These are phyloP conservation scores for Struthidea cinerea DNA, from an alignment of 2,113 vertebrate genomes.

Conservation along the genomic window DNA sequence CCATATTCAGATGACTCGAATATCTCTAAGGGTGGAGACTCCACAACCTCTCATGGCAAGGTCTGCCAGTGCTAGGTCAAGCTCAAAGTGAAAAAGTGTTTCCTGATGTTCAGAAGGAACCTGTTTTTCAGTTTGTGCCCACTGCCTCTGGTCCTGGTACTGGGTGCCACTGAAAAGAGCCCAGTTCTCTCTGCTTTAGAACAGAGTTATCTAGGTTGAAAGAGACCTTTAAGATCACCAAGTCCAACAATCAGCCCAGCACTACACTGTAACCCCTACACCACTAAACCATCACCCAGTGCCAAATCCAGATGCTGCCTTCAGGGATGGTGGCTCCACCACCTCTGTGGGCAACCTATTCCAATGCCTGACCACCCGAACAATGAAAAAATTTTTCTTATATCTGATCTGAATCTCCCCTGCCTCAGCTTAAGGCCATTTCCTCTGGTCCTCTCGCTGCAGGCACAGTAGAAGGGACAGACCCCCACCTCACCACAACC, in stretches of 20 bases:
- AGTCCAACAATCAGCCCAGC: neutral
- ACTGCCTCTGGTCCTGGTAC: neutral
- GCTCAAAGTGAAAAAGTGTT: neutral
- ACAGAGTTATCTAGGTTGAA: neutral
- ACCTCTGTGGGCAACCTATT: fast-evolving
- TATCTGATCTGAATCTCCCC: neutral
- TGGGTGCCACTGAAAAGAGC: neutral
- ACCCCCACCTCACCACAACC: neutral
- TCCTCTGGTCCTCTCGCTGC: neutral
- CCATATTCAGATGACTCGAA: fast-evolving
- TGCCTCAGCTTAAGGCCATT: neutral
- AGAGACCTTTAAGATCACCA: neutral
- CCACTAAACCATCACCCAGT: neutral
- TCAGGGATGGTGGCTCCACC: neutral
- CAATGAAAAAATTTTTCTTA: neutral
- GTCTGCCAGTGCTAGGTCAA: neutral
- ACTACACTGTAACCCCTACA: neutral
- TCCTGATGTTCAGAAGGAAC: neutral
- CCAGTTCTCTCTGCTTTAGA: neutral
- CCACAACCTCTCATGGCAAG: neutral
- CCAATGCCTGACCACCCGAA: neutral
- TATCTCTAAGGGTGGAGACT: too few species aligned
- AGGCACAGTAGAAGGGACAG: fast-evolving
- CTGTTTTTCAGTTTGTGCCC: neutral
- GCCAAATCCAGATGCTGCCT: too few species aligned